Conservation (phyloP, 1,140 invertebrate genomes). For the Chlorops oryzae region DNA sequence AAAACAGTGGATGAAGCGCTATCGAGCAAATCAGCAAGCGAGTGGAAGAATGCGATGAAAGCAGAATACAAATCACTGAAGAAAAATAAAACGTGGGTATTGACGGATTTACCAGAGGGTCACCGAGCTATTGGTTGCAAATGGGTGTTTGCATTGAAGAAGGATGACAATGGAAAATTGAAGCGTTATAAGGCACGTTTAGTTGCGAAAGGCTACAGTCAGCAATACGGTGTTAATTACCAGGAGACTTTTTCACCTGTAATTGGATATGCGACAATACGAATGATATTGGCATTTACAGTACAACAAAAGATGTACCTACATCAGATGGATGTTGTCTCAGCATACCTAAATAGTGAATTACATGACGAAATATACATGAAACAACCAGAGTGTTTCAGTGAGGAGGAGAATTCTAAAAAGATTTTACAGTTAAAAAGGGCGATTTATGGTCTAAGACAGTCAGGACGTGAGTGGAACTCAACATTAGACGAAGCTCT, state of each 20-base stretch:
- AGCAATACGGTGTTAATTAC: slow-evolving; percentile 30
- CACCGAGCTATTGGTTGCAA: slow-evolving; percentile 27
- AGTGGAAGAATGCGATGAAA: slow-evolving; percentile 30
- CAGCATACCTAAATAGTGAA: slow-evolving; percentile 47
- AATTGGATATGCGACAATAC: slow-evolving; percentile 9
- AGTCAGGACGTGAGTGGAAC: slow-evolving; percentile 33
- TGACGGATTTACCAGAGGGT: slow-evolving; percentile 22
- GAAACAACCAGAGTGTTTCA: slow-evolving; percentile 14
- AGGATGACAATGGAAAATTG: slow-evolving; percentile 32
- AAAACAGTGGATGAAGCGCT: too few species aligned
- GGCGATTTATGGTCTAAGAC: slow-evolving; percentile 38
- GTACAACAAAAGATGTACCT: slow-evolving; percentile 24
- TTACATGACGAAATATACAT: slow-evolving; percentile 38
- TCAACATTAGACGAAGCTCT: slow-evolving; percentile 15
- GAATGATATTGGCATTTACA: slow-evolving; percentile 18
- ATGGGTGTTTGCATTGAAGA: slow-evolving; percentile 48
- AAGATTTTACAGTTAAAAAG: slow-evolving; percentile 28
- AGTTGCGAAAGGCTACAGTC: slow-evolving; percentile 30
- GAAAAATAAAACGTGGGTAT: slow-evolving; percentile 38
- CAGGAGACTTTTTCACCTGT: slow-evolving; percentile 35
- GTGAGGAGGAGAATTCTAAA: slow-evolving; percentile 2
- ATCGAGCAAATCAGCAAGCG: slow-evolving; percentile 9
- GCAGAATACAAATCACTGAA: slow-evolving; percentile 31
- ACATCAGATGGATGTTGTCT: slow-evolving; percentile 40
- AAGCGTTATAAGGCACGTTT: slow-evolving; percentile 34